Conservation (phyloP, 2,888 invertebrate genomes). For the Polydrusus cervinus region DNA sequence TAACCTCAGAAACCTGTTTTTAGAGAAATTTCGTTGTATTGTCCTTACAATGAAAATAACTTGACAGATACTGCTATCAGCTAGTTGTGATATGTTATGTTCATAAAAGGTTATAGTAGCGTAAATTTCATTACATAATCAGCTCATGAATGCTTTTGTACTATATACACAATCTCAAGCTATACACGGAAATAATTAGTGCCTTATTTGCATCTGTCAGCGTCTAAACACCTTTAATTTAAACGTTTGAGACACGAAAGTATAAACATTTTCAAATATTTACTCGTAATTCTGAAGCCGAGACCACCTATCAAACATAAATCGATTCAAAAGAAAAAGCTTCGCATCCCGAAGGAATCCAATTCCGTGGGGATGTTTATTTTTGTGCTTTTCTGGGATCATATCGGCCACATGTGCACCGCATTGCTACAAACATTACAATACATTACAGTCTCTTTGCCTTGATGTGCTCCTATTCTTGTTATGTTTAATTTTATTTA, state of each 20-base stretch:
- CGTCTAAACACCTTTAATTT: not conserved
- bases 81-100: too few species aligned
- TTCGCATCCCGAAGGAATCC: conserved; percentile 9
- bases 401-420: conserved; percentile 26
- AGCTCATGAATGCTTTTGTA: too few species aligned
- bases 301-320: conserved; percentile 29
- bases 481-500: conserved; percentile 29
- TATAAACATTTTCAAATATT: conserved; percentile 28
- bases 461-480: conserved; percentile 27
- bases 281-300: not conserved
- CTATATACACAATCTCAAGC: not conserved
- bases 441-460: conserved; percentile 20
- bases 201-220: not conserved
- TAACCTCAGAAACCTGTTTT: too few species aligned
- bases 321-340: conserved; percentile 27
- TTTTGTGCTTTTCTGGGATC: conserved; percentile 34
- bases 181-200: not conserved
- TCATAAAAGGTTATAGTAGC: not conserved
- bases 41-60: too few species aligned
- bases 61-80: too few species aligned
- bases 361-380: conserved; percentile 33
- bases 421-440: conserved; percentile 32
- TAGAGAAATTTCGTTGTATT: too few species aligned
- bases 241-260: conserved; percentile 10
- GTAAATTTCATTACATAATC: not conserved